phyloP scores from a whole-genome alignment of 2,113 vertebrate genomes.

The Gallinago undulata region DNA sequence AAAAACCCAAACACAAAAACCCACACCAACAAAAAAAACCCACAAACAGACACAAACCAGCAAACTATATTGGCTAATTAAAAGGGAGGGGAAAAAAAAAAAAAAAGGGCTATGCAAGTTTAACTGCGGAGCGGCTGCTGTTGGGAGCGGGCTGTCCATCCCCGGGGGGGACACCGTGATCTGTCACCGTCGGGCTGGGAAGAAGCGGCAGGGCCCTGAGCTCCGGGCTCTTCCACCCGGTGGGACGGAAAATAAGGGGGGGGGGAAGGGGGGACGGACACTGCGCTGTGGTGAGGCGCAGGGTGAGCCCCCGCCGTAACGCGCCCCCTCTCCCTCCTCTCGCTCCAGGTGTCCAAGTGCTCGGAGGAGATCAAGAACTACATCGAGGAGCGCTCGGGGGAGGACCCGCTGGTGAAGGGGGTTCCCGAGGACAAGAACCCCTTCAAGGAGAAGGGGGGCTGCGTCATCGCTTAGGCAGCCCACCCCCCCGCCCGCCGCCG shows the following conservation, averaged over 20 bases:
- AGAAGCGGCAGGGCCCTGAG: background rate
- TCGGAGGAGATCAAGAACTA: constrained; percentile 95
- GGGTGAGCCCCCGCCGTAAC: background rate
- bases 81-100: background rate
- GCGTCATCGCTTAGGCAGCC: constrained; percentile 84
- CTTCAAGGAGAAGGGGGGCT: constrained; percentile 98
- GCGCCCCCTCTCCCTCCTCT: background rate
- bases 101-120: background rate
- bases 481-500: background rate
- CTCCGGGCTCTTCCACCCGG: background rate
- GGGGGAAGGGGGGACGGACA: background rate
- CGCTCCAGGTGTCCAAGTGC: constrained; percentile 90
- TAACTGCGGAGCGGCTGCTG: background rate
- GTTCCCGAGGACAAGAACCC: constrained; percentile 97
- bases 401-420: constrained; percentile 92
- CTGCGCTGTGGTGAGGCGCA: background rate
- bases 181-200: background rate
- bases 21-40: too few relatives aligned
- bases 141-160: rapidly evolving
- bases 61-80: background rate
- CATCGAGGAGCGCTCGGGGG: constrained; percentile 86
- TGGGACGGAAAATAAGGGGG: background rate
- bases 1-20: too few relatives aligned
- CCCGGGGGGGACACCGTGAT: too few relatives aligned
- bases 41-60: too few relatives aligned